Base-by-base conservation (phyloP, 2,888 invertebrate genomes). In the Ectemnius lituratus region DNA sequence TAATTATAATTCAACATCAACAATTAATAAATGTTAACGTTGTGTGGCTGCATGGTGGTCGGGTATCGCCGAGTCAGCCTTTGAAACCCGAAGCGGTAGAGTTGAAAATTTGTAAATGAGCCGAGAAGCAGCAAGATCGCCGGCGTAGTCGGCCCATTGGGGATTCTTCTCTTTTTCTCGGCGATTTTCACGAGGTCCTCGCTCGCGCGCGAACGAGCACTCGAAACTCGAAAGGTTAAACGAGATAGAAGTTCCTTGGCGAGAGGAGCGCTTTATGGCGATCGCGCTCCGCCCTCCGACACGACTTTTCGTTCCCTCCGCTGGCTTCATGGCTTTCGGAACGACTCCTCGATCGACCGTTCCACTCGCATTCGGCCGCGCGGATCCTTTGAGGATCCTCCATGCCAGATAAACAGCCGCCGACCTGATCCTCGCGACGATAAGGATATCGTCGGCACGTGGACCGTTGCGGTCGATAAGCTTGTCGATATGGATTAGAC, bases 81-180 rank as follows among this genome's bases (percentile, higher is more conserved):
- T 70, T 64, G 65, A 75, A 49, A 65, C 52, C 66, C 73, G 59
- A 73, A 68, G 23, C 37, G 64, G 27, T 56, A 27, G 69, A 82
- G 82, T 78, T 82, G 80, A 80, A 82, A 78, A 74, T 82, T 80
- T 80, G 75, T 82, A 82, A 82, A 82, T 73, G 78, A 80, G 78
- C 52, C 23, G 23, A 23, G 62, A 60, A 37, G 37, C 37, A 37
- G 8, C 37, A 4, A 1, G 11, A 11, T 8, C 37, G 5, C 20
- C 56, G 23, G 23, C 23, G 23, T 65, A 49, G 68, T 45, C 67
- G 52, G n/a, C 16, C 16, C 52, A 14, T 16, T 52, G 23, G 52
- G 70, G 46, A 16, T n/a, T 28, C 61, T 47, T 27, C 70, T 52
- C 37, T 37, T 37, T 67, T 76, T 45, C 16, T 52, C 62, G 57